phyloP scores from a whole-genome alignment of 2,113 vertebrate genomes.

The Petrocephalus microphthalmus region DNA sequence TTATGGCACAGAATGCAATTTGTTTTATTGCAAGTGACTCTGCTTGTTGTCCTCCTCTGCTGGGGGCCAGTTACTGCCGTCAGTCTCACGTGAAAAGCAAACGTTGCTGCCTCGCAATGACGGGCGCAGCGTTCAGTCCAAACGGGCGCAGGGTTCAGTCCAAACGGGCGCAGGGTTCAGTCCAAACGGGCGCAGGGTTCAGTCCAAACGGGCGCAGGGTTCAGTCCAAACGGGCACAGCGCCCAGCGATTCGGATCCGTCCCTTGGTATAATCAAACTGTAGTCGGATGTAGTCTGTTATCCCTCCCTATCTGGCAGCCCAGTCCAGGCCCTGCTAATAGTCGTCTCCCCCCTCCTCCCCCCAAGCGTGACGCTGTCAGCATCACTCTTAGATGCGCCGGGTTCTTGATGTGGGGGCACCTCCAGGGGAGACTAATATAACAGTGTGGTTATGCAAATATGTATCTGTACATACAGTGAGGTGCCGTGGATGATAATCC shows the following conservation, averaged over 20 bases:
- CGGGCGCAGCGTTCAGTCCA: no score
- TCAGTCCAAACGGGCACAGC: no score
- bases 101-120: neutral
- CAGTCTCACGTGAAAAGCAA: neutral
- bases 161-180: no score
- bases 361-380: neutral
- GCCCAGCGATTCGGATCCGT: neutral
- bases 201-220: no score
- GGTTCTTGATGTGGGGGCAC: neutral
- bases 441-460: neutral
- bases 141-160: no score
- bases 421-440: neutral
- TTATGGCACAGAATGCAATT: conserved; percentile 27
- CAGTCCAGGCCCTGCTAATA: neutral
- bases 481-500: neutral
- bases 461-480: neutral
- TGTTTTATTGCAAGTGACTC: conserved; percentile 12
- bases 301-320: neutral
- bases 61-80: neutral
- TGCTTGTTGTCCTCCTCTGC: conserved; percentile 27
- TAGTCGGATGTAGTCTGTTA: neutral
- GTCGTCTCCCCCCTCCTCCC: neutral
- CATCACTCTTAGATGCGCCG: neutral
- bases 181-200: no score
- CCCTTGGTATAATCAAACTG: neutral